A percentile compares a stretch with the other conserved stretches of the same genome.
These are phyloP conservation scores for Conus canariensis DNA, from an alignment of 2,888 invertebrate species.

Conservation along the genomic window DNA sequence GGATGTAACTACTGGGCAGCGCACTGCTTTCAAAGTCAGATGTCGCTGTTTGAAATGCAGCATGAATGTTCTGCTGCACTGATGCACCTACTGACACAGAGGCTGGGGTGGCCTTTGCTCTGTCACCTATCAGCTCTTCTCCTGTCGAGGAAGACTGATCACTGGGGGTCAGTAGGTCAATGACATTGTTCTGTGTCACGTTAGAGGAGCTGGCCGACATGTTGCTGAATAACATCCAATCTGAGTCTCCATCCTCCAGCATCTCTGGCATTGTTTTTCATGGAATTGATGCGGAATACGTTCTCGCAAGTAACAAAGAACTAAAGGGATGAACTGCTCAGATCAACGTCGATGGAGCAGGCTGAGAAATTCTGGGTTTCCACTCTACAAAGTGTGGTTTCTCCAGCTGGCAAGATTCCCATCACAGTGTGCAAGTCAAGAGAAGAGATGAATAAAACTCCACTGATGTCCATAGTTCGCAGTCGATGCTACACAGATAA, in stretches of 20 bases:
- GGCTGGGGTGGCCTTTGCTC: no score
- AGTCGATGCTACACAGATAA: no score
- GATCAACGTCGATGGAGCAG: no score
- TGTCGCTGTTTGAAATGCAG: neutral
- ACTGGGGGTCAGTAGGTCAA: neutral
- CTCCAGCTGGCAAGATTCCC: no score
- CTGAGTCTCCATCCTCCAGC: neutral
- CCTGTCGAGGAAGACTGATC: neutral
- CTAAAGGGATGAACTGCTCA: neutral
- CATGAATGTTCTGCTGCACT: neutral
- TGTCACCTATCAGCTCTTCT: neutral
- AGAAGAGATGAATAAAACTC: no score
- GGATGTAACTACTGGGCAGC: no score
- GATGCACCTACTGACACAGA: neutral
- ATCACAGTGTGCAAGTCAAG: no score
- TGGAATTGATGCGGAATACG: neutral
- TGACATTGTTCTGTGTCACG: neutral
- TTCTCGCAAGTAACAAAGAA: neutral
- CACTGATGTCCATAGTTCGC: no score
- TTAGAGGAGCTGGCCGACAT: neutral
- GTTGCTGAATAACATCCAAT: neutral
- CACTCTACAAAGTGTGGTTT: no score
- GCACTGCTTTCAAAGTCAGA: no score
- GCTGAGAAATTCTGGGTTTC: no score
- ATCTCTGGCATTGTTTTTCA: neutral